Evolutionary conservation across 2,113 vertebrate genomes (phyloP), one percentile per base, ranked within the genome.

Genomic region (Proteles cristata): DNA sequence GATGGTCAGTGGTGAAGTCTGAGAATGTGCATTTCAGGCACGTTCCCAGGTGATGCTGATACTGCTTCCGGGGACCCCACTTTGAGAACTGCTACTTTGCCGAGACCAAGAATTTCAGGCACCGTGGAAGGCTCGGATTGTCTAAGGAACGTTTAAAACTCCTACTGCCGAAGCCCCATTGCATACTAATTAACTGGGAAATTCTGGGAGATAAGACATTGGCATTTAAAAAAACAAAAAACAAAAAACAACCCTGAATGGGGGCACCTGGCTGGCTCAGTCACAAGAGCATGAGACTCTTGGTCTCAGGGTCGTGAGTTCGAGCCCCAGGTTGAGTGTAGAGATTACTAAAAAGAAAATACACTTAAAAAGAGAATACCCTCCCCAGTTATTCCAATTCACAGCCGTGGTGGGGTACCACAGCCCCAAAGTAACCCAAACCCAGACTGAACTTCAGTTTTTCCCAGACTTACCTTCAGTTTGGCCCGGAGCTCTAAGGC

Each of bases 21-120:
- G 35, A 25, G 5, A 61, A 53, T 23, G 0, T 17, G 1, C 4
- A 5, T 14, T 68, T 77, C 76, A 31, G 5, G 28, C 14, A 11
- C 10, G 0, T 50, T 79, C 76, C 45, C n/a, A 35, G 25, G 55
- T 8, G 39, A 25, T 0, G 2, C 14, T 21, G 66, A 15, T 77
- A 48, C 35, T 68, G 58, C 93, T 84, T n/a, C 58, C 25, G 0
- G 50, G 31, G 35, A 31, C 25, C 12, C 31, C 39, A 17, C 61
- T 31, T 45, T 16, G 87, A 90, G 68, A 84, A 84, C 45, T 61
- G 23, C 61, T 17, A 39, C 11, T 35, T 95, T 11, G 17, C 58
- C 10, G 17, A 48, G 31, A 66, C 7, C 2, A 26, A 43, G 61
- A 76, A 71, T 68, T 76, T 45, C 77, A 76, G 28, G 55, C 31